phyloP scores from a whole-genome alignment of 2,888 invertebrate genomes.

The Tachina fera region DNA sequence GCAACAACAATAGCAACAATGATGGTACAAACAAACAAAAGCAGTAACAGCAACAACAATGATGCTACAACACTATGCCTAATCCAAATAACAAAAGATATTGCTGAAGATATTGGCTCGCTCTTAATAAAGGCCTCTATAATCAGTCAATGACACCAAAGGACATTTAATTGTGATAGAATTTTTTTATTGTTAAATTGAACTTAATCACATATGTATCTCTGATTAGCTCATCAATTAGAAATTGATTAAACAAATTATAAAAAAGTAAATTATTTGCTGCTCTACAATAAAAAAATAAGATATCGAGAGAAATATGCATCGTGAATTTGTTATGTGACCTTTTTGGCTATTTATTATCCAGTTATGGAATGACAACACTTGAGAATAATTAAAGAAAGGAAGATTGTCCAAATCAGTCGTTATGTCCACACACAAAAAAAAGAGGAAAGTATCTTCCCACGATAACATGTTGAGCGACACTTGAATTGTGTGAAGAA shows the following conservation, averaged over 20 bases:
- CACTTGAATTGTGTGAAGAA: conserved; percentile 44
- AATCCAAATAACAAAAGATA: background rate
- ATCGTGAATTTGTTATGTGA: no score
- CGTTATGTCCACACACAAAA: background rate
- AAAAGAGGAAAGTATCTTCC: conserved; percentile 41
- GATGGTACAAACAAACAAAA: background rate
- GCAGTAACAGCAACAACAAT: conserved; percentile 33
- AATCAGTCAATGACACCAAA: conserved; percentile 33
- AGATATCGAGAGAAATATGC: no score
- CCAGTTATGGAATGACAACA: conserved; percentile 37
- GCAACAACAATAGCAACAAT: conserved; percentile 36
- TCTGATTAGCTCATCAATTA: conserved; percentile 12
- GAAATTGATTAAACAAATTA: background rate
- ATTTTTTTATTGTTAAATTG: conserved; percentile 24
- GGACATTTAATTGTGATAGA: conserved; percentile 9
- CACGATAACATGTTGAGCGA: conserved; percentile 54
- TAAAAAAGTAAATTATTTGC: background rate
- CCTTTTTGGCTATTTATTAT: background rate
- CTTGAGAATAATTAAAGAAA: conserved; percentile 18
- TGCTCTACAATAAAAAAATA: no score
- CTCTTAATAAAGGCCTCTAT: conserved; percentile 26
- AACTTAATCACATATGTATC: conserved; percentile 9
- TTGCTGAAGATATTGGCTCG: conserved; percentile 10
- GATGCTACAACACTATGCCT: background rate
- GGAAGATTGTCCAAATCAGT: conserved; percentile 20